phyloP scores from a whole-genome alignment of 92 coral and sea anemone species.

The Galaxea fascicularis region DNA sequence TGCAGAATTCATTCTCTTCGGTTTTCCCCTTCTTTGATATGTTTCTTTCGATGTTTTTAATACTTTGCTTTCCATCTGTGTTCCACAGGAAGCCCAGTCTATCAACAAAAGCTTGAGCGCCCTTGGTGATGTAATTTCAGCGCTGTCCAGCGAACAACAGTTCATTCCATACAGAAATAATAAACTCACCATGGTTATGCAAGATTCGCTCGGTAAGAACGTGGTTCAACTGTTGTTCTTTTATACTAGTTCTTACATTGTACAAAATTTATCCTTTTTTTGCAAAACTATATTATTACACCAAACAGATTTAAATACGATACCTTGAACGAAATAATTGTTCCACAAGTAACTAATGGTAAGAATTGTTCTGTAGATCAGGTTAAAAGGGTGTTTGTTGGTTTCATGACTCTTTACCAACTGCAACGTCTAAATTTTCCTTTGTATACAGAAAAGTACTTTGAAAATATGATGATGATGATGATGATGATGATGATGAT shows the following conservation, averaged over 20 bases:
- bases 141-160: constrained; percentile 94
- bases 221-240: background rate
- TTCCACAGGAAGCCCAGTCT: constrained; percentile 95
- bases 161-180: constrained; percentile 97
- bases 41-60: background rate
- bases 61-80: background rate
- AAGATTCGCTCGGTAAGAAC: constrained; percentile 93
- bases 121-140: constrained; percentile 98
- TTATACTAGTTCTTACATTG: background rate
- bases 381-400: too few species aligned
- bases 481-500: too few species aligned
- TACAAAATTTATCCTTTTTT: too few species aligned
- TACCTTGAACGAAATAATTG: too few species aligned
- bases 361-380: too few species aligned
- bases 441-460: too few species aligned
- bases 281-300: too few species aligned
- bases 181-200: constrained; percentile 97
- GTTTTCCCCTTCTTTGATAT: constrained; percentile 1
- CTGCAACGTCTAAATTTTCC: too few species aligned
- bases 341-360: too few species aligned
- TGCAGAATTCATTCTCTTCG: background rate
- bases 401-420: too few species aligned
- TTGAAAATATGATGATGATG: too few species aligned
- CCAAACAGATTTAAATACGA: too few species aligned
- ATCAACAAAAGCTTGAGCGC: constrained; percentile 99